Conservation (phyloP, 2,888 invertebrate genomes). For the Drosophila flavopinicola region DNA sequence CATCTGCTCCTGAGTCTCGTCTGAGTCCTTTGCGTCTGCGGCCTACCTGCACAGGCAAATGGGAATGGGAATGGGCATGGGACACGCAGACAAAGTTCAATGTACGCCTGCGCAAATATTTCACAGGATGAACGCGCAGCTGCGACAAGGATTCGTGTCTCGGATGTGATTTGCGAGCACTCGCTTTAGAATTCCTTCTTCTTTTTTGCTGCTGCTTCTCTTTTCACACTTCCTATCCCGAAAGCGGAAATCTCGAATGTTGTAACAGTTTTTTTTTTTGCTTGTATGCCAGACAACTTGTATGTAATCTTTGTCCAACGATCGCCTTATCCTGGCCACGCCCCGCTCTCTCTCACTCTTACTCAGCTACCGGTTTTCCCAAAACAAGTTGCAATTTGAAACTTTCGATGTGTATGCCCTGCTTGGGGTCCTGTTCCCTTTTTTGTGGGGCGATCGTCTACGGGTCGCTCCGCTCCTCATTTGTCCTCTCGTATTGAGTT, state of each 20-base stretch:
- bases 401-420: slow-evolving; percentile 43
- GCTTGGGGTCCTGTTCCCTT: slow-evolving; percentile 49
- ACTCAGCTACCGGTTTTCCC: slow-evolving; percentile 60
- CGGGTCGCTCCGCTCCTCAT: slow-evolving; percentile 55
- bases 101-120: slow-evolving; percentile 75
- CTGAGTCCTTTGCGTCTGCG: slow-evolving; percentile 36
- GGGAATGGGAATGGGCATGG: slow-evolving; percentile 11
- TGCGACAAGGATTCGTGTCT: slow-evolving; percentile 48
- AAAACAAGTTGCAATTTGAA: slow-evolving; percentile 71
- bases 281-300: slow-evolving; percentile 41
- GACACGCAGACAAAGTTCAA: slow-evolving; percentile 63
- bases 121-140: slow-evolving; percentile 55
- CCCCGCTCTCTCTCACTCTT: slow-evolving; percentile 1
- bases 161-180: slow-evolving; percentile 63
- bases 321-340: slow-evolving; percentile 31
- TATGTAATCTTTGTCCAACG: slow-evolving; percentile 61
- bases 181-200: slow-evolving; percentile 13
- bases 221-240: slow-evolving; percentile 66
- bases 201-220: slow-evolving; percentile 9
- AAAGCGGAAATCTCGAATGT: slow-evolving; percentile 71
- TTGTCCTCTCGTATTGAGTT: slow-evolving; percentile 50
- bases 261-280: slow-evolving; percentile 53
- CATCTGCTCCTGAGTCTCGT: slow-evolving; percentile 57
- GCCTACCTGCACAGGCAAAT: slow-evolving; percentile 39
- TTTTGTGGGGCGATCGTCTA: slow-evolving; percentile 55